Base-by-base conservation (phyloP, 2,888 invertebrate genomes). In the Galeopsomyia nigrocyanea region DNA sequence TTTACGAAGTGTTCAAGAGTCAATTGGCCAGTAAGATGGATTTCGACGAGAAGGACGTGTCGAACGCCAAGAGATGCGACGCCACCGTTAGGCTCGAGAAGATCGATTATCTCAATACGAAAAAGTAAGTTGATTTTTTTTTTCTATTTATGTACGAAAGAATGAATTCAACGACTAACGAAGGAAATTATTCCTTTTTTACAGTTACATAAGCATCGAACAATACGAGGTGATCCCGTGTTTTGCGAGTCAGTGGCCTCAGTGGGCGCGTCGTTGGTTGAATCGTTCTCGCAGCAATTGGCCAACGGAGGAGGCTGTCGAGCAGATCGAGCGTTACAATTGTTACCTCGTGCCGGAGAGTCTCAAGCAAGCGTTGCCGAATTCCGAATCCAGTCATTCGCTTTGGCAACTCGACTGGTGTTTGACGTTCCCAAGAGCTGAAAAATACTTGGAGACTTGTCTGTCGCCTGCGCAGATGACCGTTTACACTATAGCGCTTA, bases 371-470 rank as follows among this genome's bases (percentile, higher is more conserved):
- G 39, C 39, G 1, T 39, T 39, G 13, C 91, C 6, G 92, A 91
- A 80, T 13, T 7, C 2, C 88, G 89, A 67, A 89, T 90, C 2
- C 22, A 21, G 1, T 65, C 74, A 9, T 1, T 39, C 47, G 1
- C 58, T 58, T 3, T 63, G 67, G 67, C 55, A 66, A 21, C 68
- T 69, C 76, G 94, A 95, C 83, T 95, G 95, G 95, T 92, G 91
- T 84, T 88, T 95, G 2, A 89, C 90, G 53, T 95, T 94, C 81
- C 94, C 94, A 0, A 91, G 91, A 68, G 94, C 93, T 0, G 94
- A 95, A 83, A 89, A 91, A 26, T 93, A 91, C 81, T 87, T 95
- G 76, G 93, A 95, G 82, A 91, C 91, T 17, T 90, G 91, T 77
- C 88, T 95, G 82, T 90, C 91, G 0, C 91, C 91, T 81, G 89